Percentiles rank a stretch among this genome's conserved stretches.
Evolutionary conservation across 2,888 invertebrate species (phyloP).

Genomic region (Drosophila kuntzei): DNA sequence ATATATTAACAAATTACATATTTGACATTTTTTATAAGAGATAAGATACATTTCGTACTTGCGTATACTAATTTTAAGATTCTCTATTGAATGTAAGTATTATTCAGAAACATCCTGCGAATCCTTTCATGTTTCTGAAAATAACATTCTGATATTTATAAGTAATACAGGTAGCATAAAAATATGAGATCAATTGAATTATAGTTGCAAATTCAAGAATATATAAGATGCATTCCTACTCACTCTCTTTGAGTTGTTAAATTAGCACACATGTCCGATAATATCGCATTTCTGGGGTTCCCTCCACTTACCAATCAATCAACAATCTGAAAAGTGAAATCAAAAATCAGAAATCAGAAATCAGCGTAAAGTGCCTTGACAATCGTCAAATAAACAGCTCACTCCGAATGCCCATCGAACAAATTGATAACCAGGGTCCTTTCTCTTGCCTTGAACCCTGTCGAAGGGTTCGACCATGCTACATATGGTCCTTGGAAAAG

Average conservation of each 20-base stretch:
- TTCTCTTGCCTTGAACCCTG: conserved; percentile 9
- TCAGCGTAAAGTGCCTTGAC: conserved; percentile 50
- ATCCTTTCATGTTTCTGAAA: no score
- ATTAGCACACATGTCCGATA: conserved; percentile 7
- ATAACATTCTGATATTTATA: no score
- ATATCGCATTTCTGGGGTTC: conserved; percentile 2
- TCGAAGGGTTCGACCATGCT: conserved; percentile 48
- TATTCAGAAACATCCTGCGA: not conserved
- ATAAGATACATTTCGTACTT: not conserved
- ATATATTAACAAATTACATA: conserved; percentile 49
- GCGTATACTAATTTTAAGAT: not conserved
- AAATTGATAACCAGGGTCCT: conserved; percentile 44
- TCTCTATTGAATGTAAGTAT: not conserved
- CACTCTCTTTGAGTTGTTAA: not conserved
- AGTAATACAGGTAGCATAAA: not conserved
- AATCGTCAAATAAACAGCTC: conserved; percentile 63
- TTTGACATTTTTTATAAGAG: conserved; percentile 30
- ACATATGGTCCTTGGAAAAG: conserved; percentile 47
- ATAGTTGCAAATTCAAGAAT: conserved; percentile 9
- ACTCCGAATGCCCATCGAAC: conserved; percentile 31
- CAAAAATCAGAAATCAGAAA: conserved; percentile 27
- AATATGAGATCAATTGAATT: conserved; percentile 7
- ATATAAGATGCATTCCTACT: not conserved
- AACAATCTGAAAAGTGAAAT: conserved; percentile 31
- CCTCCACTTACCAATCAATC: conserved; percentile 49